Evolutionary conservation across 2,113 vertebrate species (phyloP).

Genomic region (Cyprinodon brontotheroides): DNA sequence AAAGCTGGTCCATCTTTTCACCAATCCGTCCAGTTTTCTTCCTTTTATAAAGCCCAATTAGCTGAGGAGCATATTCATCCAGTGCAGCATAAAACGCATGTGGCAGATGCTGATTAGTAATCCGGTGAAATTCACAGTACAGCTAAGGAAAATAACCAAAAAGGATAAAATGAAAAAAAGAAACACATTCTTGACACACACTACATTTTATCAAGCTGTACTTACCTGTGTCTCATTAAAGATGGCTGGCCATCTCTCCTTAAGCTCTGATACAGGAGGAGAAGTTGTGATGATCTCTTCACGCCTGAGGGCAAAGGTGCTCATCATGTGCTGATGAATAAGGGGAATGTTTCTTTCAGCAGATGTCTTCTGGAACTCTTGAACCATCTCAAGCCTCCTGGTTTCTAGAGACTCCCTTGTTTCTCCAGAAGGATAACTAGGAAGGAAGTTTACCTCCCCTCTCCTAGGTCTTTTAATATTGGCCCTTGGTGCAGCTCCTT

Average conservation of each 20-base stretch:
- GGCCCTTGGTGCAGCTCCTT: slow-evolving; percentile 4
- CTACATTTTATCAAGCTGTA: background rate
- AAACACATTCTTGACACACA: background rate
- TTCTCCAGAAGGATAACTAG: slow-evolving; percentile 3
- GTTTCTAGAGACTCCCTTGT: background rate
- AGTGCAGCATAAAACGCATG: too few relatives aligned
- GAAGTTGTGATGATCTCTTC: too few relatives aligned
- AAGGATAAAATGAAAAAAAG: background rate
- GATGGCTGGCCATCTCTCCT: background rate
- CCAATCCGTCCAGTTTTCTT: too few relatives aligned
- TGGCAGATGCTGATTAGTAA: too few relatives aligned
- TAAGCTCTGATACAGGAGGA: background rate
- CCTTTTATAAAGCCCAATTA: too few relatives aligned
- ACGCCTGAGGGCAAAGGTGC: too few relatives aligned
- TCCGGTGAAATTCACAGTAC: background rate
- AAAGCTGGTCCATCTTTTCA: too few relatives aligned
- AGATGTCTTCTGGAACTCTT: background rate
- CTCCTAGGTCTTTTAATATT: slow-evolving; percentile 41
- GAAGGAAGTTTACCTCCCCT: slow-evolving; percentile 8
- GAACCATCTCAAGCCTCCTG: background rate
- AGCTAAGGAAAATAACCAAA: background rate
- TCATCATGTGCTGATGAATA: slow-evolving; percentile 3
- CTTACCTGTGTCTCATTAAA: background rate
- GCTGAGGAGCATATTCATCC: background rate
- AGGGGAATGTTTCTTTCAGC: background rate